Percentiles rank a stretch among this genome's conserved stretches.
phyloP scores from a whole-genome alignment of 35 echinoderm and acorn worm species.

The Chiridota heheva region DNA sequence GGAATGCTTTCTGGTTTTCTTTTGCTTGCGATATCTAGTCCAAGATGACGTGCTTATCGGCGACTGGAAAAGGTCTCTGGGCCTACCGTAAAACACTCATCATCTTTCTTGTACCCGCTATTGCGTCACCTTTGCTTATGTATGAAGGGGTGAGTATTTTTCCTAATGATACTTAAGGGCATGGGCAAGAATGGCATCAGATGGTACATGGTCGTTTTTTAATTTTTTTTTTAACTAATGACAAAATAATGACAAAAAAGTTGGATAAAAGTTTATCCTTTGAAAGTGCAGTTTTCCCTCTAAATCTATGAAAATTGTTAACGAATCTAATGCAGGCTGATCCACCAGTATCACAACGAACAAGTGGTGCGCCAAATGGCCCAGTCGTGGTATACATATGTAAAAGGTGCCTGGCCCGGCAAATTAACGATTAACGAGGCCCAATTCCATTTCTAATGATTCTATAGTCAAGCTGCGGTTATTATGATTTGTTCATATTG shows the following conservation, averaged over 20 bases:
- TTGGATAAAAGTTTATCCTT: not conserved
- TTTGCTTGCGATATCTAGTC: too few species aligned
- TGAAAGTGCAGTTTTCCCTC: not conserved
- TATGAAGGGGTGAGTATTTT: constrained; percentile 9
- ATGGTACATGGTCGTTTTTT: not conserved
- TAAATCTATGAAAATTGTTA: not conserved
- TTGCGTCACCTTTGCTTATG: constrained; percentile 20
- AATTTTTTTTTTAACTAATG: not conserved
- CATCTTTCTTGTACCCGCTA: constrained; percentile 11
- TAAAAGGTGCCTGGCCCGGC: too few species aligned
- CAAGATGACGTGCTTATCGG: constrained; percentile 6
- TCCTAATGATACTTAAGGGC: not conserved
- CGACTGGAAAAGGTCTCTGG: constrained; percentile 5
- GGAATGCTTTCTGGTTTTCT: too few species aligned
- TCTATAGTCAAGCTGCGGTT: too few species aligned
- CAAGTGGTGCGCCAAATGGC: too few species aligned
- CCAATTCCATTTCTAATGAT: too few species aligned
- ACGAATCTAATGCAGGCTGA: not conserved
- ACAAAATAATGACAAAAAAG: not conserved
- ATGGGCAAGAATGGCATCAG: not conserved
- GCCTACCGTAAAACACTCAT: constrained; percentile 17
- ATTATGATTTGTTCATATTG: too few species aligned
- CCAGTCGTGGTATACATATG: too few species aligned
- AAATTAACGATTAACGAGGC: too few species aligned
- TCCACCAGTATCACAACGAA: not conserved